phyloP scores from a whole-genome alignment of 2,888 invertebrate genomes.

The Micoletzkya japonica region DNA sequence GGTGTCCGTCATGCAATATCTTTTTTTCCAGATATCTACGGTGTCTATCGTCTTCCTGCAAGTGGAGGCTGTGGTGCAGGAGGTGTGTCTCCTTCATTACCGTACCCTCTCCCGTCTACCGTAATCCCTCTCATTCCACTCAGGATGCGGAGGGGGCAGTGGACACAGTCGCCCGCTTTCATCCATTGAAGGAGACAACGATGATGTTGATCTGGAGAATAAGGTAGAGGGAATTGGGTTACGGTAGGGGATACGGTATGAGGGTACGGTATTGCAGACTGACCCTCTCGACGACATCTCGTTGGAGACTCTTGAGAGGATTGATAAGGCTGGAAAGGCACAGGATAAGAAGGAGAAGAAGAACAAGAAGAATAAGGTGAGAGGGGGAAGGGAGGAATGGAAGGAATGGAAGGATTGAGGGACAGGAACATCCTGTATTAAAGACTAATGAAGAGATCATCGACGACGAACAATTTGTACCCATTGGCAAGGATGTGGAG shows the following conservation, averaged over 20 bases:
- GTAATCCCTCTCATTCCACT: background rate
- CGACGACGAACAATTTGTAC: conserved; percentile 13
- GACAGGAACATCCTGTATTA: conserved; percentile 14
- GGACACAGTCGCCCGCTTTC: no score
- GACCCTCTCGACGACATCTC: conserved; percentile 28
- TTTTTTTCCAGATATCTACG: conserved; percentile 17
- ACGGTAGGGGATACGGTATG: background rate
- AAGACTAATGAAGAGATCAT: conserved; percentile 7
- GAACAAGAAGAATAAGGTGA: background rate
- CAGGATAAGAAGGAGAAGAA: conserved; percentile 19
- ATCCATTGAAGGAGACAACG: conserved; percentile 13
- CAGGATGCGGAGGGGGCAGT: conserved; percentile 12
- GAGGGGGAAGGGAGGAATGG: background rate
- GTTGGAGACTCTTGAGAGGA: conserved; percentile 28
- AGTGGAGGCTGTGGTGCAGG: conserved; percentile 13
- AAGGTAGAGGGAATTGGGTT: background rate
- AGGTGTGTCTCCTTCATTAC: background rate
- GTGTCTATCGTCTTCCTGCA: conserved; percentile 11
- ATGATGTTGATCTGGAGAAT: conserved; percentile 23
- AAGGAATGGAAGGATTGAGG: background rate
- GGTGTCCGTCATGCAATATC: background rate
- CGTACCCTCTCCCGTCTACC: background rate
- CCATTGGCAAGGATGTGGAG: conserved; percentile 24
- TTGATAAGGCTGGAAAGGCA: conserved; percentile 25
- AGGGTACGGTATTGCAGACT: background rate